A percentile compares a stretch with the other conserved stretches of the same genome.
Conservation (phyloP, 1,140 invertebrate species). For the Zaprionus lachaisei region DNA sequence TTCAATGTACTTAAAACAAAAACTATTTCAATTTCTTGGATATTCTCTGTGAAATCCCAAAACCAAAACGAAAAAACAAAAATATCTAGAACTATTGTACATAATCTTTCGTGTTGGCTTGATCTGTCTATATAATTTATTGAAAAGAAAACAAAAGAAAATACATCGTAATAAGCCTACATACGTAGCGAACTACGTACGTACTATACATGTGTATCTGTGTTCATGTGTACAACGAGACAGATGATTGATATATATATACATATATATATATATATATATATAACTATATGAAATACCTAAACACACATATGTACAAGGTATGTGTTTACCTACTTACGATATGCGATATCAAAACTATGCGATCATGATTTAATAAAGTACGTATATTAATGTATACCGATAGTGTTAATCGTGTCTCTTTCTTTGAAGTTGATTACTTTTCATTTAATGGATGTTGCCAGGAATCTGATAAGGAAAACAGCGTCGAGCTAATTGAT, state of each 20-base stretch:
- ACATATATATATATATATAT: slow-evolving; percentile 33
- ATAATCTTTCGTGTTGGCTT: slow-evolving; percentile 72
- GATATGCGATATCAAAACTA: slow-evolving; percentile 53
- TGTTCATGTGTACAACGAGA: slow-evolving; percentile 26
- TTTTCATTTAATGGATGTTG: neutral
- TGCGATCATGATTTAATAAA: slow-evolving; percentile 68
- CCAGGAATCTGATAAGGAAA: neutral
- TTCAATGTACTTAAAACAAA: slow-evolving; percentile 57
- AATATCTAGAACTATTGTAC: slow-evolving; percentile 59
- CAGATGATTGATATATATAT: slow-evolving; percentile 22
- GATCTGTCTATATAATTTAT: slow-evolving; percentile 72
- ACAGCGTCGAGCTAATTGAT: neutral
- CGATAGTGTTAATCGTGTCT: neutral
- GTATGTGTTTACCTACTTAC: slow-evolving; percentile 47
- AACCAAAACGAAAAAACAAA: neutral
- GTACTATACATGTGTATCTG: slow-evolving; percentile 16
- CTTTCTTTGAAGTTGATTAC: neutral
- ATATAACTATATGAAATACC: slow-evolving; percentile 11
- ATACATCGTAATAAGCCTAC: slow-evolving; percentile 35
- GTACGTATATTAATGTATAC: slow-evolving; percentile 44
- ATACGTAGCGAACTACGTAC: slow-evolving; percentile 11
- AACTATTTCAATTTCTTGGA: slow-evolving; percentile 25
- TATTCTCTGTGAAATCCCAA: slow-evolving; percentile 36
- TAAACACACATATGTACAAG: slow-evolving; percentile 6
- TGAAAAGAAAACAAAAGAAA: slow-evolving; percentile 52